These are phyloP conservation scores for Sepiola atlantica DNA, from an alignment of 2,888 invertebrate genomes.

Conservation along the genomic window DNA sequence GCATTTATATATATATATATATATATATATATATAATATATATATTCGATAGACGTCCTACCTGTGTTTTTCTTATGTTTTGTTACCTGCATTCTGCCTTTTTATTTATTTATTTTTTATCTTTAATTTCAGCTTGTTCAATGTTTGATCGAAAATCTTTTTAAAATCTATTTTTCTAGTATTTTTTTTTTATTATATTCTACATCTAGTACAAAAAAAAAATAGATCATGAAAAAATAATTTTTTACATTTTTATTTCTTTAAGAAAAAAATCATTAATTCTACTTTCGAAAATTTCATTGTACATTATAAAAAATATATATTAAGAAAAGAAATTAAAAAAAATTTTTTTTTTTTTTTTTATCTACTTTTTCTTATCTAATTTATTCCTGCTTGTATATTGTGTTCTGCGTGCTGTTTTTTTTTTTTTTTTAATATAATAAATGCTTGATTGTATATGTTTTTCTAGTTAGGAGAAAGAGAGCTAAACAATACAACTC, in stretches of 20 bases:
- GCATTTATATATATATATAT: no score
- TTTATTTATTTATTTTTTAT: not conserved
- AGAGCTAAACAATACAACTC: not conserved
- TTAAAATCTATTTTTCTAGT: not conserved
- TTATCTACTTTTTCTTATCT: not conserved
- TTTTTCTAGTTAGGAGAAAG: not conserved
- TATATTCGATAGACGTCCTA: not conserved
- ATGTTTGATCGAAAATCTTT: not conserved
- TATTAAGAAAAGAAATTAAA: no score
- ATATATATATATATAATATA: no score
- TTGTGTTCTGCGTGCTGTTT: not conserved
- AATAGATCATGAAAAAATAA: not conserved
- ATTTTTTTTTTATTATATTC: not conserved
- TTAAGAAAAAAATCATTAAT: no score
- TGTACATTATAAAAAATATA: no score
- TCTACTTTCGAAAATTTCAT: no score
- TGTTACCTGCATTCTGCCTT: not conserved
- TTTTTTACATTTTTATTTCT: not conserved
- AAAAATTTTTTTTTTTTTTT: no score
- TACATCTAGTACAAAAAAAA: no score
- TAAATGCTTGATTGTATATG: no score
- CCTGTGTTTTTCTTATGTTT: not conserved
- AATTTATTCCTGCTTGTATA: not conserved
- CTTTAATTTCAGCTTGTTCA: not conserved
- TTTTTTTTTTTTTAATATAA: no score